Evolutionary conservation across 2,888 invertebrate species (phyloP).

Genomic region (Exephanes ischioxanthus): DNA sequence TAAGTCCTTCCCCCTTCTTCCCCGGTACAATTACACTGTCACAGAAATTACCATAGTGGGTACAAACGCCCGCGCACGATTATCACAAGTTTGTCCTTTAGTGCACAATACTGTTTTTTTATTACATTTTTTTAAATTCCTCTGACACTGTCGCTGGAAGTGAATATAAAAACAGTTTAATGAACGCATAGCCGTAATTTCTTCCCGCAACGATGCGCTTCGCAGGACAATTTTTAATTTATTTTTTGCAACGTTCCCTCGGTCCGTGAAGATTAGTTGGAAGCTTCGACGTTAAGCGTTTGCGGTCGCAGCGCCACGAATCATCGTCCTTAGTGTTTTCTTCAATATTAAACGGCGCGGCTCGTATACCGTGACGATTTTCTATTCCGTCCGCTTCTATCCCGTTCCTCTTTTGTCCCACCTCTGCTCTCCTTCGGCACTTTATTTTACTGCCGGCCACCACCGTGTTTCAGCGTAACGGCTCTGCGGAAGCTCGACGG

Average conservation of each 20-base stretch:
- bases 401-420: not conserved
- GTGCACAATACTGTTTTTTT: not conserved
- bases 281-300: not conserved
- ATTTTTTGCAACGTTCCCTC: not conserved
- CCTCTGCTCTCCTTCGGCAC: constrained; percentile 24
- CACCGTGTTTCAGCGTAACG: constrained; percentile 37
- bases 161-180: no score
- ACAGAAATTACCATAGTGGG: not conserved
- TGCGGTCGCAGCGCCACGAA: not conserved
- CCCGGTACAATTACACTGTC: not conserved
- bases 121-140: not conserved
- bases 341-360: constrained; percentile 19
- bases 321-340: constrained; percentile 1
- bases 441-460: constrained; percentile 52
- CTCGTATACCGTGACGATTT: constrained; percentile 37
- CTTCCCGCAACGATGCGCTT: not conserved
- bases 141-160: not conserved
- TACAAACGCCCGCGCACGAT: not conserved
- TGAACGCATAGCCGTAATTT: no score
- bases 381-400: constrained; percentile 6
- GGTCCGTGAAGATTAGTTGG: not conserved
- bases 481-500: constrained; percentile 49
- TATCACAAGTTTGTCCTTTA: not conserved
- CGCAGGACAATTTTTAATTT: not conserved
- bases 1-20: not conserved